Conservation (phyloP, 2,113 vertebrate species). For the Cinclus cinclus region DNA sequence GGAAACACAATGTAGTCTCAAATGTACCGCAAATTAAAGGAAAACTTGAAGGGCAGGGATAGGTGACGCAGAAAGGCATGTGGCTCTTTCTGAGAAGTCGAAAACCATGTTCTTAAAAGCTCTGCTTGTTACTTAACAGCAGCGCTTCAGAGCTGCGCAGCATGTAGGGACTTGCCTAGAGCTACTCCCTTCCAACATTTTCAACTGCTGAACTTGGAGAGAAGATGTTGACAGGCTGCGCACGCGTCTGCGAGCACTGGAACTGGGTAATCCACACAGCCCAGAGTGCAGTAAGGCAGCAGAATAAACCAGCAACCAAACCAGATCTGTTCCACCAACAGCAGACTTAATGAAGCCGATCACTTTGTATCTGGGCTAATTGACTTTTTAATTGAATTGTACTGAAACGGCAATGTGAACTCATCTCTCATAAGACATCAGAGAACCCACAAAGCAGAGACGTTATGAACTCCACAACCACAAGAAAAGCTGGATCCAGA, state of each 20-base stretch:
- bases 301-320: background rate
- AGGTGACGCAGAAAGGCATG: background rate
- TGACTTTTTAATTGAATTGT: slow-evolving; percentile 68
- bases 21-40: background rate
- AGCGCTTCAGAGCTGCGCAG: background rate
- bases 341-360: slow-evolving; percentile 51
- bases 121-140: slow-evolving; percentile 28
- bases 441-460: slow-evolving; percentile 60
- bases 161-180: slow-evolving; percentile 46
- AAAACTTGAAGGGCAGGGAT: background rate
- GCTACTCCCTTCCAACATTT: slow-evolving; percentile 45
- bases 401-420: slow-evolving; percentile 62
- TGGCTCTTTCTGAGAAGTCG: background rate
- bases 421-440: slow-evolving; percentile 62
- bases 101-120: slow-evolving; percentile 55
- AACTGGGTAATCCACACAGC: background rate
- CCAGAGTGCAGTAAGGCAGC: background rate
- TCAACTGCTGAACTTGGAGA: slow-evolving; percentile 49
- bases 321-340: background rate
- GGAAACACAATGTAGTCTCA: background rate
- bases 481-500: slow-evolving; percentile 61
- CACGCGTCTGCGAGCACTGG: background rate
- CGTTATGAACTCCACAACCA: slow-evolving; percentile 64
- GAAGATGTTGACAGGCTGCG: background rate
- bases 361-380: slow-evolving; percentile 64